phyloP scores from a whole-genome alignment of 2,113 vertebrate genomes.

The Alligator sinensis region DNA sequence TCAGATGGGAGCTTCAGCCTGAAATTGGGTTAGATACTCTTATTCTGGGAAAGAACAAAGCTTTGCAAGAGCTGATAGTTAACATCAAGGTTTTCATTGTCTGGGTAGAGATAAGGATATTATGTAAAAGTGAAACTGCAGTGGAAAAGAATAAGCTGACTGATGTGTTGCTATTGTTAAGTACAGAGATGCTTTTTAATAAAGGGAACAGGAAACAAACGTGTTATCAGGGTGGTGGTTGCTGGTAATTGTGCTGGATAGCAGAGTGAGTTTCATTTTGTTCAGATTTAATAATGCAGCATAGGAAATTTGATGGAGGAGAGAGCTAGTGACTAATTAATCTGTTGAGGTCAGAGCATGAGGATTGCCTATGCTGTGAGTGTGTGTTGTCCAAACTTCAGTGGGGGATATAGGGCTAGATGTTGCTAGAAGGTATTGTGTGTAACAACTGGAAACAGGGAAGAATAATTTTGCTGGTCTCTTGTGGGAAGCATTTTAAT shows the following conservation, averaged over 20 bases:
- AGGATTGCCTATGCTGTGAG: slow-evolving; percentile 18
- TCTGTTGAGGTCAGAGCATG: slow-evolving; percentile 9
- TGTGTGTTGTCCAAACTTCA: background rate
- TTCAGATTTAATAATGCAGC: slow-evolving; percentile 1
- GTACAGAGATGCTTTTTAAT: background rate
- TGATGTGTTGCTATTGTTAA: background rate
- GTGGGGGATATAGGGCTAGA: accelerated
- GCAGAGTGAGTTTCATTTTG: slow-evolving; percentile 13
- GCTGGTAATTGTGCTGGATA: background rate
- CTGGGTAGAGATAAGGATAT: background rate
- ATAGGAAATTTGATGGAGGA: slow-evolving; percentile 13
- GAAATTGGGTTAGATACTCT: background rate
- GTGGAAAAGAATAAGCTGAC: background rate
- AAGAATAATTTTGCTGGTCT: background rate
- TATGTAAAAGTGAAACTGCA: background rate
- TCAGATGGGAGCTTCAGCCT: background rate
- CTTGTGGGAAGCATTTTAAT: background rate
- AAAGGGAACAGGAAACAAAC: background rate
- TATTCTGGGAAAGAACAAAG: background rate
- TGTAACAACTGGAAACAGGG: background rate
- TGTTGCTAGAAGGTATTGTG: background rate
- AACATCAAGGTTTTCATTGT: background rate
- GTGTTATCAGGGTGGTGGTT: background rate
- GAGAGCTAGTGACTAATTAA: slow-evolving; percentile 20
- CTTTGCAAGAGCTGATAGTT: background rate